Evolutionary conservation across 2,888 invertebrate genomes (phyloP).

Genomic region (Agelastica alni): DNA sequence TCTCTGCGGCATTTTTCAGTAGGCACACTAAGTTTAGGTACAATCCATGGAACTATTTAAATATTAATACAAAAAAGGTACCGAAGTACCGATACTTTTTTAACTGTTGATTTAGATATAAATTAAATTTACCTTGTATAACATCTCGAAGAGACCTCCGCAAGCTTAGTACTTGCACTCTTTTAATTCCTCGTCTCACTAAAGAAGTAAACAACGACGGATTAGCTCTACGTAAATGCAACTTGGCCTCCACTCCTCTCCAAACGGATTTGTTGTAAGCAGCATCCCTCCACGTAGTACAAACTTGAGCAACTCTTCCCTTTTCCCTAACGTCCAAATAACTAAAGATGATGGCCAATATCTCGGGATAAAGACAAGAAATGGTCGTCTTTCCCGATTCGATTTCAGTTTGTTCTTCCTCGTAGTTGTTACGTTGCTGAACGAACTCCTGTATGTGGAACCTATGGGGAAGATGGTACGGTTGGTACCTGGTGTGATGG

Average conservation of each 20-base stretch:
- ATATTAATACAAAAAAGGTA: no score
- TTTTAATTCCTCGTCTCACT: constrained; percentile 83
- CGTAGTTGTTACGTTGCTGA: constrained; percentile 40
- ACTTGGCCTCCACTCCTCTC: constrained; percentile 89
- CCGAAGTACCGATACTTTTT: no score
- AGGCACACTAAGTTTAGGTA: no score
- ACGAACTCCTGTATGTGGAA: constrained; percentile 60
- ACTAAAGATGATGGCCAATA: constrained; percentile 89
- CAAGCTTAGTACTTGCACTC: constrained; percentile 86
- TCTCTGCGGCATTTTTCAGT: no score
- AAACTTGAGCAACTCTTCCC: constrained; percentile 89
- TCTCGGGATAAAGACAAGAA: constrained; percentile 88
- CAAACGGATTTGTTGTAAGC: constrained; percentile 91
- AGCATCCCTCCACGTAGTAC: constrained; percentile 88
- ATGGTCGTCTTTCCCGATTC: constrained; percentile 70
- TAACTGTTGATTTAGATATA: no score
- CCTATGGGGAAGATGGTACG: constrained; percentile 71
- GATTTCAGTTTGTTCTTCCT: constrained; percentile 38
- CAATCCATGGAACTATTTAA: no score
- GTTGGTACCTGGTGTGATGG: constrained; percentile 61
- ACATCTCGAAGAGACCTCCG: constrained; percentile 83
- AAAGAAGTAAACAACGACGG: constrained; percentile 85
- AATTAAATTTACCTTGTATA: constrained; percentile 61
- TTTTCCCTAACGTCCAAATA: constrained; percentile 86
- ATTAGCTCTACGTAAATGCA: constrained; percentile 83